Conservation (phyloP, 2,888 invertebrate species). For the Cetonia aurata region DNA sequence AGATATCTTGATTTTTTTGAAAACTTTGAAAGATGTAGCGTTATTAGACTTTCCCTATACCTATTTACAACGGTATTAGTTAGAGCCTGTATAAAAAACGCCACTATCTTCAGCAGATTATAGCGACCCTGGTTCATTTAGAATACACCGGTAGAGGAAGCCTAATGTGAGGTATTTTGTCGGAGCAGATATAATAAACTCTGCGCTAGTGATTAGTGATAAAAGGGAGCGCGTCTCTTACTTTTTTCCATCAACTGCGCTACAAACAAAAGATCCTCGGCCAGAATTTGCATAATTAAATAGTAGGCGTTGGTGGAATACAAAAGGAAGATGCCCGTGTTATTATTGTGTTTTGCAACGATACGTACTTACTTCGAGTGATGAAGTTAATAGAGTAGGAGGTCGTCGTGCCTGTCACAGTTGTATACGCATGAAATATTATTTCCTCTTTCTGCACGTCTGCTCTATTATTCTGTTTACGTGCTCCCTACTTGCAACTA, state of each 20-base stretch:
- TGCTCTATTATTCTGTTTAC: slow-evolving; percentile 14
- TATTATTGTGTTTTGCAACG: slow-evolving; percentile 24
- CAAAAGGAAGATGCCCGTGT: slow-evolving; percentile 2
- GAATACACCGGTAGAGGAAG: too few relatives aligned
- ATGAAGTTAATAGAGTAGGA: slow-evolving; percentile 23
- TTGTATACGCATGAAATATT: slow-evolving; percentile 7
- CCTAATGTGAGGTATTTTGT: too few relatives aligned
- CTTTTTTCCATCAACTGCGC: slow-evolving; percentile 1
- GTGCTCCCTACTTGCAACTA: not conserved
- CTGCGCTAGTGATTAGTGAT: not conserved
- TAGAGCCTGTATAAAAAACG: not conserved
- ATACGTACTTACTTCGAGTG: not conserved
- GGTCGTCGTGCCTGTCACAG: slow-evolving; percentile 5
- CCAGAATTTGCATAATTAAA: slow-evolving; percentile 38
- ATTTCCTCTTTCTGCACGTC: slow-evolving; percentile 12
- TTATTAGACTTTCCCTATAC: too few relatives aligned
- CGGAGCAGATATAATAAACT: not conserved
- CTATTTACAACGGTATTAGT: too few relatives aligned
- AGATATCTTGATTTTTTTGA: too few relatives aligned
- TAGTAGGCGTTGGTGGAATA: slow-evolving; percentile 24
- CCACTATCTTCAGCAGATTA: not conserved
- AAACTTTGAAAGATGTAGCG: too few relatives aligned
- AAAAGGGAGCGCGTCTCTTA: not conserved
- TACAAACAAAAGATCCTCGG: slow-evolving; percentile 17
- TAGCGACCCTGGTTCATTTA: not conserved